Conservation (phyloP, 2,888 invertebrate genomes). For the Tanypteryx hageni region DNA sequence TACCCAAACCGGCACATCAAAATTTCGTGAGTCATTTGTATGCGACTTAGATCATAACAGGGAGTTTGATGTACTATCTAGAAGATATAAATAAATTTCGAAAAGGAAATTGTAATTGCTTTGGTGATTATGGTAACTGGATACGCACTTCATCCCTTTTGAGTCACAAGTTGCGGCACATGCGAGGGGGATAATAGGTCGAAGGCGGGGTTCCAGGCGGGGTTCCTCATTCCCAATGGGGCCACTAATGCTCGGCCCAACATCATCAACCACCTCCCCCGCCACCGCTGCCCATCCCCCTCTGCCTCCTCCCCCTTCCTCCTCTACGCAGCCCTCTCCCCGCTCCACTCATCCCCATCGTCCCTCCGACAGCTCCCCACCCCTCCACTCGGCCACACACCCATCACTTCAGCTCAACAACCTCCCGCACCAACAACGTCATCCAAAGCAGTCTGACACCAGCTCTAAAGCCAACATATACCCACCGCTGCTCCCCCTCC, state of each 20-base stretch:
- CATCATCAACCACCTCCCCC: slow-evolving; percentile 8
- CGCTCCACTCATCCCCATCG: no score
- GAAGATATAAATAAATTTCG: slow-evolving; percentile 26
- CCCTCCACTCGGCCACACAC: no score
- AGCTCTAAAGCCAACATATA: no score
- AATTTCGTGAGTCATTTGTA: slow-evolving; percentile 7
- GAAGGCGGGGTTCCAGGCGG: neutral
- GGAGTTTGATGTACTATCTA: neutral
- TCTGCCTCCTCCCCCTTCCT: no score
- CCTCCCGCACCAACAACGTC: no score
- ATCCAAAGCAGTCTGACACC: no score
- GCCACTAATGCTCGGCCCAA: neutral
- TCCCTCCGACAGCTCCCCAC: no score
- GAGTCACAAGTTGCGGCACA: slow-evolving; percentile 27
- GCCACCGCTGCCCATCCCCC: neutral
- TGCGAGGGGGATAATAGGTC: slow-evolving; percentile 5
- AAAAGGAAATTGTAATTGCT: slow-evolving; percentile 28
- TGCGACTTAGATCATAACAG: neutral
- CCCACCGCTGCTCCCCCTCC: no score
- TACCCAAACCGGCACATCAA: neutral
- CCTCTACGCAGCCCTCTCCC: no score
- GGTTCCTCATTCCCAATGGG: neutral
- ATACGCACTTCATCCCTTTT: slow-evolving; percentile 24
- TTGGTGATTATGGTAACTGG: slow-evolving; percentile 28
- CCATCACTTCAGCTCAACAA: no score